Percentiles rank a stretch among this genome's conserved stretches.
These are phyloP conservation scores for Trichogramma dendrolimi DNA, from an alignment of 2,888 invertebrate species.

Conservation along the genomic window DNA sequence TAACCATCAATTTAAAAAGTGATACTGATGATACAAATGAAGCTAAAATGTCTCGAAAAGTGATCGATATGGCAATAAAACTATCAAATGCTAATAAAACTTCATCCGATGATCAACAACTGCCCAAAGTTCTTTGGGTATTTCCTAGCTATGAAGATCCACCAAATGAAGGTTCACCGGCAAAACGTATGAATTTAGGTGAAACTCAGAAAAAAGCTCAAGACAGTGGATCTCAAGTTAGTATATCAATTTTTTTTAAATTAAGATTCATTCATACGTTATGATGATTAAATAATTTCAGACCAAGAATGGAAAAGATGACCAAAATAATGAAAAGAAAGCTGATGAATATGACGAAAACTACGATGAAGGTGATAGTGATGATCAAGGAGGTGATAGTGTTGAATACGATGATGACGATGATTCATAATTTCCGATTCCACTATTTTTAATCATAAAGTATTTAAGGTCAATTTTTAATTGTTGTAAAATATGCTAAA, in stretches of 20 bases:
- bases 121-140: conserved; percentile 22
- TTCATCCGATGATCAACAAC: not conserved
- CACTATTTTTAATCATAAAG: too few species aligned
- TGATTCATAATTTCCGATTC: too few species aligned
- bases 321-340: not conserved
- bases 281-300: not conserved
- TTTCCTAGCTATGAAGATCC: conserved; percentile 21
- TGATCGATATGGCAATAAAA: conserved; percentile 16
- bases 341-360: too few species aligned
- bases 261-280: not conserved
- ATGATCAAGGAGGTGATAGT: too few species aligned
- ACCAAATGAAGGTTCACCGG: conserved; percentile 2
- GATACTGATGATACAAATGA: conserved; percentile 16
- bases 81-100: conserved; percentile 13
- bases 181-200: too few species aligned
- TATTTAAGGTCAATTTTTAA: too few species aligned
- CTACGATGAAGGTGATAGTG: too few species aligned
- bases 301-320: not conserved
- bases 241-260: not conserved
- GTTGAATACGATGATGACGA: too few species aligned
- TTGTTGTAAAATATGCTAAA: too few species aligned
- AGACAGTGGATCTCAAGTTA: not conserved
- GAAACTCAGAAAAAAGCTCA: conserved; percentile 1
- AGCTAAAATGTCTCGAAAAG: conserved; percentile 13
- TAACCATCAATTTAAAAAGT: conserved; percentile 16